These are phyloP conservation scores for Nasonovia ribisnigri DNA, from an alignment of 2,888 invertebrate genomes.

Conservation along the genomic window DNA sequence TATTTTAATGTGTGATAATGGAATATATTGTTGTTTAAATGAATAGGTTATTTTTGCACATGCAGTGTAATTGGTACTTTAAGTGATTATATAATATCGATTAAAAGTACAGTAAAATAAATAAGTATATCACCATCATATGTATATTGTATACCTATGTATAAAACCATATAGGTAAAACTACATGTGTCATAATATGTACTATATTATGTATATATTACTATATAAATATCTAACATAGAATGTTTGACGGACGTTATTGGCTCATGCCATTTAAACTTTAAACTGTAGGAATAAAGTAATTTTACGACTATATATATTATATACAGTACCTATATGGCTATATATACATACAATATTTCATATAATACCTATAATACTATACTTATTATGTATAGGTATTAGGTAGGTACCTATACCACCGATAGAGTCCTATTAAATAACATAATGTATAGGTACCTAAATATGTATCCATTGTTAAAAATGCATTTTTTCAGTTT, in stretches of 20 bases:
- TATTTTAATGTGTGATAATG: not conserved
- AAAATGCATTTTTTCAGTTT: not conserved
- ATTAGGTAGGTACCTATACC: too few species aligned
- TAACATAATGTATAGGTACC: not conserved
- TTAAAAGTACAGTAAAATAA: not conserved
- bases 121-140: not conserved
- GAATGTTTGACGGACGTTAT: not conserved
- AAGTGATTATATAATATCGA: not conserved
- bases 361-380: not conserved
- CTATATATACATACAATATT: not conserved
- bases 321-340: too few species aligned
- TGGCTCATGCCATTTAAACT: not conserved
- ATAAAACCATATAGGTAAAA: too few species aligned
- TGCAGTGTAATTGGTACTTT: not conserved
- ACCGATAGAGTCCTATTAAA: not conserved
- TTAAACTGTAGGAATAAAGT: not conserved
- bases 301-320: not conserved
- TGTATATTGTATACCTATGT: too few species aligned
- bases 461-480: not conserved
- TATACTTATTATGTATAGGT: not conserved
- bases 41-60: not conserved
- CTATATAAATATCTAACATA: not conserved
- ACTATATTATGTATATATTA: too few species aligned
- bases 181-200: too few species aligned
- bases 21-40: not conserved